Evolutionary conservation across 2,797 vertebrate species (phyloP).

Genomic region (Percopsis omiscomaycus): DNA sequence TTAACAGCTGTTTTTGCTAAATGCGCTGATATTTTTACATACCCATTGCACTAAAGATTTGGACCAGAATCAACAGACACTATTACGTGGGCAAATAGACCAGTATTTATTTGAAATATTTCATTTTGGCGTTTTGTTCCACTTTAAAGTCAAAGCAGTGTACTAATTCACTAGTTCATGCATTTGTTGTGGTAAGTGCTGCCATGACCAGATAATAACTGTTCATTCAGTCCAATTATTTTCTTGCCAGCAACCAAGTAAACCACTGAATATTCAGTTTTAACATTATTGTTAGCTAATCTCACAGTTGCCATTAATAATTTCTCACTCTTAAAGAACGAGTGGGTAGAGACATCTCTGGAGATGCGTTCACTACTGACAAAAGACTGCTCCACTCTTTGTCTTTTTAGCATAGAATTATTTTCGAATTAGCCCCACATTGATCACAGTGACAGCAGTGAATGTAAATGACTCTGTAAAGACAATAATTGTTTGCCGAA

Average conservation of each 20-base stretch:
- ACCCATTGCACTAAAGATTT: no score
- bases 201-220: background rate
- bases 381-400: conserved; percentile 43
- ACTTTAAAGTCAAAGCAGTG: conserved; percentile 19
- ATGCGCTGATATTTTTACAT: no score
- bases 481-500: conserved; percentile 40
- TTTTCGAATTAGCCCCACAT: conserved; percentile 73
- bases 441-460: conserved; percentile 66
- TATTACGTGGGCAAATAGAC: no score
- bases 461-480: conserved; percentile 68
- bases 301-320: background rate
- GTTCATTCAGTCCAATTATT: conserved; percentile 53
- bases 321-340: background rate
- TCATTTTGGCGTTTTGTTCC: no score
- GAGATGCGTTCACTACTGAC: conserved; percentile 51
- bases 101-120: no score
- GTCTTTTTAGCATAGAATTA: conserved; percentile 64
- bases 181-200: conserved; percentile 54
- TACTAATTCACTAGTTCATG: conserved; percentile 44
- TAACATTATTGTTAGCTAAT: conserved; percentile 47
- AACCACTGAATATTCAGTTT: conserved; percentile 32
- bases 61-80: no score
- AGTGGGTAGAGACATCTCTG: conserved; percentile 34
- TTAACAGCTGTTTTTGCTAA: no score
- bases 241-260: conserved; percentile 60